Percentiles rank a stretch among this genome's conserved stretches.
Conservation (phyloP, 2,888 invertebrate genomes). For the Apotomis capreana region DNA sequence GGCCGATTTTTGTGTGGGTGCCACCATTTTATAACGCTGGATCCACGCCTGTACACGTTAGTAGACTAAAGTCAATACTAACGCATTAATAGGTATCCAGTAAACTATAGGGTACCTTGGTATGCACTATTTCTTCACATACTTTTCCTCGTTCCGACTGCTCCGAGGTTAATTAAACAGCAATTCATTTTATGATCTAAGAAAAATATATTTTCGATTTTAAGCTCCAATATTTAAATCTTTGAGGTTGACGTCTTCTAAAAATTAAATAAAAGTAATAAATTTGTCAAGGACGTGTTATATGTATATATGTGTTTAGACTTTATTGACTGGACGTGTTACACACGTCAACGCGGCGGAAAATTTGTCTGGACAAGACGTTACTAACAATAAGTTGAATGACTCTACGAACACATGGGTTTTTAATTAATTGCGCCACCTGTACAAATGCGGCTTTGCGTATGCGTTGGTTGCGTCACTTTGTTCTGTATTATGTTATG, state of each 20-base stretch:
- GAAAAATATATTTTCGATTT: no score
- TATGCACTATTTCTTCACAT: no score
- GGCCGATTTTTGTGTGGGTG: no score
- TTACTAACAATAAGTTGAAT: neutral
- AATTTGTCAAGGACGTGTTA: neutral
- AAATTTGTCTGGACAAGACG: constrained; percentile 2
- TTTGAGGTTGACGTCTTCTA: neutral
- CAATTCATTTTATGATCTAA: no score
- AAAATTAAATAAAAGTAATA: neutral
- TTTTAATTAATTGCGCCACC: constrained; percentile 12
- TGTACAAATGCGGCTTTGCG: constrained; percentile 11
- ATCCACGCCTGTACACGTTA: no score
- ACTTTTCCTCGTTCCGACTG: no score
- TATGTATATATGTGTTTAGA: no score
- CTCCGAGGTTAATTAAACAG: no score
- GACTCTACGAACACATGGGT: neutral
- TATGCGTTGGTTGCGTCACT: neutral
- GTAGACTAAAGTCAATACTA: no score
- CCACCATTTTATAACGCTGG: no score
- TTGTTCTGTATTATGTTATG: constrained; percentile 3
- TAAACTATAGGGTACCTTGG: no score
- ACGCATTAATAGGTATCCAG: no score
- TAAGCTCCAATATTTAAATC: neutral
- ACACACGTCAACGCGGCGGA: neutral
- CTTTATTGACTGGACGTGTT: neutral